Percentiles rank a stretch among this genome's conserved stretches.
Conservation (phyloP, 2,113 vertebrate species). For the Picathartes gymnocephalus region DNA sequence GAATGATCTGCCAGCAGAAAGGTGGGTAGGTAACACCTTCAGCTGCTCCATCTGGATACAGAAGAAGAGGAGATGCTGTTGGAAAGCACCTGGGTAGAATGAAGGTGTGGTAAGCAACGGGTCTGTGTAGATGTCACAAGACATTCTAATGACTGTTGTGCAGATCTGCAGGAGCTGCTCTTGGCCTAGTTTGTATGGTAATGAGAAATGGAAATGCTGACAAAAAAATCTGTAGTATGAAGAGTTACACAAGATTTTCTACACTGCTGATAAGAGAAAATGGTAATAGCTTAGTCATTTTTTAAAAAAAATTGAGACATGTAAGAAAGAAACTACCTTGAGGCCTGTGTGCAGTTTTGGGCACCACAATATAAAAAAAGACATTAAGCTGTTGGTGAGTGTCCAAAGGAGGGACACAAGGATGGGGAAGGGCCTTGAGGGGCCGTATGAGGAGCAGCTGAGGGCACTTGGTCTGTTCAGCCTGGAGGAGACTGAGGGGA, state of each 20-base stretch:
- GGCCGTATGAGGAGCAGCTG: rapidly evolving
- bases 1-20: not conserved
- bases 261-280: not conserved
- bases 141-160: not conserved
- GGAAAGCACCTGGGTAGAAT: not conserved
- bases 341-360: not conserved
- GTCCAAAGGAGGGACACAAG: not conserved
- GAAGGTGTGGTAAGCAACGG: not conserved
- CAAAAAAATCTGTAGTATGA: not conserved
- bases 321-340: not conserved
- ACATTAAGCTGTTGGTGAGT: not conserved
- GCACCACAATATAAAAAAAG: not conserved
- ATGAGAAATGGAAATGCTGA: not conserved
- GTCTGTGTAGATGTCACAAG: not conserved
- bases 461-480: not conserved
- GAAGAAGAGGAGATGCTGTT: not conserved
- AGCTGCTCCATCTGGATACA: not conserved
- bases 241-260: not conserved
- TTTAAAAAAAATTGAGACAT: not conserved
- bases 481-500: not conserved
- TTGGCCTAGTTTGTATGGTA: not conserved
- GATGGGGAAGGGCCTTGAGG: not conserved
- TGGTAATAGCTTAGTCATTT: not conserved
- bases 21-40: not conserved
- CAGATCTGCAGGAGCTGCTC: not conserved